Conservation (phyloP, 2,113 vertebrate genomes). For the Sebastes fasciatus region DNA sequence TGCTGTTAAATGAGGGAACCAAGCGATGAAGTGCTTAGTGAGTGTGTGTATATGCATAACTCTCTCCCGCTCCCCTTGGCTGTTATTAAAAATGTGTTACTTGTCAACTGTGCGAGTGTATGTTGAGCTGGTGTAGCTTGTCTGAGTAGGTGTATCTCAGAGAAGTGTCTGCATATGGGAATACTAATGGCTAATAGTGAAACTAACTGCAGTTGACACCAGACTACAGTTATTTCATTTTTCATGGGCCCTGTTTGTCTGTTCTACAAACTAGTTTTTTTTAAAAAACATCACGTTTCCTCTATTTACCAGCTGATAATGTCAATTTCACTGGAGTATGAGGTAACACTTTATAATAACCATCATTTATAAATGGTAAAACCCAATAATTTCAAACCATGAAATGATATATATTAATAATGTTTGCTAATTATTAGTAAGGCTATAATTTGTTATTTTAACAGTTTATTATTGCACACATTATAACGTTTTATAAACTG, state of each 20-base stretch:
- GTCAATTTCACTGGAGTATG: too few relatives aligned
- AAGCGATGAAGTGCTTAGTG: neutral
- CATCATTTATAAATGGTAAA: too few relatives aligned
- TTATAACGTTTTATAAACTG: too few relatives aligned
- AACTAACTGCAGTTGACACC: neutral
- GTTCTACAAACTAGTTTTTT: neutral
- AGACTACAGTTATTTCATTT: too few relatives aligned
- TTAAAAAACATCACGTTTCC: neutral
- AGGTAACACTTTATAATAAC: too few relatives aligned
- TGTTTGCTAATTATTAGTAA: too few relatives aligned
- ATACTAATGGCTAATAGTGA: neutral
- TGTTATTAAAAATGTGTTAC: slow-evolving; percentile 15
- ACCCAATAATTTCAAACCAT: too few relatives aligned
- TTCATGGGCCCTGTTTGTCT: too few relatives aligned
- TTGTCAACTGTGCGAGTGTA: slow-evolving; percentile 14
- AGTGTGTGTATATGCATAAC: neutral
- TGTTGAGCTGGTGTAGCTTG: neutral
- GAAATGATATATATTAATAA: too few relatives aligned
- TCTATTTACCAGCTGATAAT: too few relatives aligned
- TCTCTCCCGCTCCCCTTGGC: neutral
- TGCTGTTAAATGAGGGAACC: slow-evolving; percentile 12
- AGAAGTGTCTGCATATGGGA: slow-evolving; percentile 1
- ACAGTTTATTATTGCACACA: too few relatives aligned
- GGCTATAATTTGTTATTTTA: too few relatives aligned
- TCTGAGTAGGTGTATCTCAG: neutral